Evolutionary conservation across 1,140 invertebrate genomes (phyloP).

Genomic region (Formica exsecta): DNA sequence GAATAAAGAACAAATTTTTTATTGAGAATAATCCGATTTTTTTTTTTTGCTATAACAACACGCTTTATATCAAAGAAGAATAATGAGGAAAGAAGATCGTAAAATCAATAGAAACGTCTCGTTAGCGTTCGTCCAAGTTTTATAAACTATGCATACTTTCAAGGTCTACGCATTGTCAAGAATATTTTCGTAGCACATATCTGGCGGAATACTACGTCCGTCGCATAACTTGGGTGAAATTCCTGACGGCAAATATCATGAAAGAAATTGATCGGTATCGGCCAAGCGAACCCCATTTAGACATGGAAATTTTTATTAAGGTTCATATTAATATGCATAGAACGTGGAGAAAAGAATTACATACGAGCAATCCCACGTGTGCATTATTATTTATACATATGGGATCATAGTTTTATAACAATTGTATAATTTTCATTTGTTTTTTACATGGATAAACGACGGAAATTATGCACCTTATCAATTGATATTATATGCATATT

Average conservation of each 20-base stretch:
- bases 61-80: background rate
- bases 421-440: background rate
- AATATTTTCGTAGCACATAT: constrained; percentile 49
- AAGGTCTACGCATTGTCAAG: background rate
- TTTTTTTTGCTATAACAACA: background rate
- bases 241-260: constrained; percentile 48
- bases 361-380: background rate
- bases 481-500: background rate
- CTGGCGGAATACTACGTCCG: constrained; percentile 7
- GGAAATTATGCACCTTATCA: background rate
- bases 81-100: background rate
- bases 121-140: constrained; percentile 22
- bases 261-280: constrained; percentile 42
- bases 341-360: constrained; percentile 34
- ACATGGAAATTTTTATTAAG: constrained; percentile 53
- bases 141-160: constrained; percentile 32
- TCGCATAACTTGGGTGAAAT: constrained; percentile 44
- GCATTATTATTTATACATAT: background rate
- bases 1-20: constrained; percentile 10
- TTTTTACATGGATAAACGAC: background rate
- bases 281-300: background rate
- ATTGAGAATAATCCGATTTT: background rate
- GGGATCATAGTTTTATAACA: background rate
- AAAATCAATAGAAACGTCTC: constrained; percentile 36
- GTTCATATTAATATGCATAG: constrained; percentile 25